Conservation (phyloP, 2,888 invertebrate genomes). For the Vandiemenella viatica region DNA sequence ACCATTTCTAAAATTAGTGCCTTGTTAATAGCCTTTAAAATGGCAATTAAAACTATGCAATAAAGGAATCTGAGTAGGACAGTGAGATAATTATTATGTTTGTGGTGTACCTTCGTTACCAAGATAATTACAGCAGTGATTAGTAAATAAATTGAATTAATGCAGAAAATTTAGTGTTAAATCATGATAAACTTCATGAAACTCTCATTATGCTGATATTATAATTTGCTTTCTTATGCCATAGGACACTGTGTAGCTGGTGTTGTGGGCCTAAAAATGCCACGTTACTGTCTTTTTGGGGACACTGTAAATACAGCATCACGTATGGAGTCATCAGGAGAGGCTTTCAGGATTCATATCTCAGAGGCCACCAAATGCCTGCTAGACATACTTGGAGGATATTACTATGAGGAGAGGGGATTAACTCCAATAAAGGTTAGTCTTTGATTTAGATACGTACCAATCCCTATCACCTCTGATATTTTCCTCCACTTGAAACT, state of each 20-base stretch:
- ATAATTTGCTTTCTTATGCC: constrained; percentile 30
- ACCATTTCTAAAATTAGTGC: too few species aligned
- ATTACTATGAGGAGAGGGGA: constrained; percentile 55
- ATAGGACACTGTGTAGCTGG: constrained; percentile 64
- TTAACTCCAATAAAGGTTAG: constrained; percentile 55
- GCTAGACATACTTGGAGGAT: constrained; percentile 54
- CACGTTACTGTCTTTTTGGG: constrained; percentile 67
- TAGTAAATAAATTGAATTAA: too few species aligned
- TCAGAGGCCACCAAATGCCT: constrained; percentile 53
- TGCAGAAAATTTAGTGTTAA: too few species aligned
- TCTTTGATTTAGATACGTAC: background rate
- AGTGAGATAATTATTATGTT: too few species aligned
- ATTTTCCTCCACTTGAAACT: background rate
- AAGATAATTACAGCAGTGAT: too few species aligned
- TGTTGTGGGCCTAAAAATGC: constrained; percentile 71
- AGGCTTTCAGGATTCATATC: constrained; percentile 59
- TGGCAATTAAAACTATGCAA: too few species aligned
- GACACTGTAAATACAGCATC: constrained; percentile 73
- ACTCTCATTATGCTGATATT: too few species aligned
- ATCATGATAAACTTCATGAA: too few species aligned
- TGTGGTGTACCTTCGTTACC: too few species aligned
- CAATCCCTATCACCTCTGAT: too few species aligned
- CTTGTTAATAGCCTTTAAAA: too few species aligned
- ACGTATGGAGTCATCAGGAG: constrained; percentile 63
- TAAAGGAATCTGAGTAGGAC: too few species aligned